A percentile compares a stretch with the other conserved stretches of the same genome.
Evolutionary conservation across 2,888 invertebrate genomes (phyloP).

Genomic region (Crepidodera aurea): DNA sequence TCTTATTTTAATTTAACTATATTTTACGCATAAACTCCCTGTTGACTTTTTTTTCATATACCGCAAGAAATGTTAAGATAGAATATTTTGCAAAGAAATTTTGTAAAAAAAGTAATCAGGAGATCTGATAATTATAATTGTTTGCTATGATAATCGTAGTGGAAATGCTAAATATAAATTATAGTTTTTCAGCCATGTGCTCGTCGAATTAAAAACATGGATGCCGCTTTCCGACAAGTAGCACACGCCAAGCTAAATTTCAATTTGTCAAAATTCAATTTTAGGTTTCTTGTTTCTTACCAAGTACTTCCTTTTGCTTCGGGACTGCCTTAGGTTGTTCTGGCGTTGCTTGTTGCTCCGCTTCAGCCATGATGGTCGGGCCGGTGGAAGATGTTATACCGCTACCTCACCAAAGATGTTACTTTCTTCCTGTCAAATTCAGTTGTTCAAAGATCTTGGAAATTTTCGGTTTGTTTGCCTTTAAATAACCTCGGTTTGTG

Average conservation of each 20-base stretch:
- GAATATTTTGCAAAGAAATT: no score
- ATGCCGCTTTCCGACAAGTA: conserved; percentile 50
- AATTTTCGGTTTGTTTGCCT: conserved; percentile 53
- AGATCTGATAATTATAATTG: no score
- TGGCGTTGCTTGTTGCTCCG: conserved; percentile 72
- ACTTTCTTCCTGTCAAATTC: conserved; percentile 70
- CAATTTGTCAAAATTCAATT: conserved; percentile 16
- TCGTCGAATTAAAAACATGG: conserved; percentile 53
- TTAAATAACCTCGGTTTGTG: conserved; percentile 51
- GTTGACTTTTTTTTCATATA: no score
- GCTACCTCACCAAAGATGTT: conserved; percentile 78
- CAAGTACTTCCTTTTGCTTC: conserved; percentile 88
- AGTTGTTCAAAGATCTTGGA: conserved; percentile 61
- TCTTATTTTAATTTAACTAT: no score
- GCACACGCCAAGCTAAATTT: conserved; percentile 40
- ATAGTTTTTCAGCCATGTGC: conserved; percentile 53
- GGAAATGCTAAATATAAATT: no score
- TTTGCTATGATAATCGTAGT: no score
- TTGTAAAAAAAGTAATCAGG: no score
- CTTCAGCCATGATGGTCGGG: conserved; percentile 86
- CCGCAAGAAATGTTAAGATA: no score
- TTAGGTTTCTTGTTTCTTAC: conserved; percentile 64
- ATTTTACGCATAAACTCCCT: no score
- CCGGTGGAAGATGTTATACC: conserved; percentile 79
- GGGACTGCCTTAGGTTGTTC: conserved; percentile 68